Conservation (phyloP, 1,140 invertebrate species). For the Drosophila pectinifera region DNA sequence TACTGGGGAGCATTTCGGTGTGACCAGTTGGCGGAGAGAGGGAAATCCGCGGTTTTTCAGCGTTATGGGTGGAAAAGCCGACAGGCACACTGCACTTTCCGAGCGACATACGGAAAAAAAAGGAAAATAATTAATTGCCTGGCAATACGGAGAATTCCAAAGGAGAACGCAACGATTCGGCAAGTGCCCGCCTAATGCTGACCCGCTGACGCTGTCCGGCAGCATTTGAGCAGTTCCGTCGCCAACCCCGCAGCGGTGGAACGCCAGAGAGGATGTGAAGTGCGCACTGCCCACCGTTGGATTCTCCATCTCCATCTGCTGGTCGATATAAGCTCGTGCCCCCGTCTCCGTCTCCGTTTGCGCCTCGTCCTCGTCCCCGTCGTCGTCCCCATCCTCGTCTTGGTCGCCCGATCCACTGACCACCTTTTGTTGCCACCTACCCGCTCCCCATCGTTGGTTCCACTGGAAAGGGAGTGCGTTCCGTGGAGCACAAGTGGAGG, state of each 20-base stretch:
- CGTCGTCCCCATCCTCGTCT: neutral
- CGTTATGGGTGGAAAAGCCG: neutral
- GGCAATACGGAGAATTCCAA: constrained; percentile 25
- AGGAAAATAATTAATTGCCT: constrained; percentile 15
- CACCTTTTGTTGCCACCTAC: neutral
- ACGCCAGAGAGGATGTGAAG: constrained; percentile 33
- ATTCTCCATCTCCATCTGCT: constrained; percentile 26
- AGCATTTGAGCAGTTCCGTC: constrained; percentile 8
- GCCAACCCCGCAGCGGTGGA: constrained; percentile 22
- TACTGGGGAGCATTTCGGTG: neutral
- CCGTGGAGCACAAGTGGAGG: neutral
- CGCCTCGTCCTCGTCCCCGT: neutral
- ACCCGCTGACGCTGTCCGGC: constrained; percentile 14
- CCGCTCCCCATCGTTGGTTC: neutral
- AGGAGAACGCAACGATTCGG: constrained; percentile 10
- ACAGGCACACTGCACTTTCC: constrained; percentile 6
- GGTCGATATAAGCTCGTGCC: constrained; percentile 40
- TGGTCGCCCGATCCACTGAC: neutral
- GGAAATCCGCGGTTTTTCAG: neutral
- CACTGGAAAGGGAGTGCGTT: neutral
- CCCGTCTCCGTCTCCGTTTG: constrained; percentile 4
- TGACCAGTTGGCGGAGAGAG: neutral
- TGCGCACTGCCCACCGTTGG: constrained; percentile 29
- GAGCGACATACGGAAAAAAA: constrained; percentile 16
- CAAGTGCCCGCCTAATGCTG: constrained; percentile 7